These are phyloP conservation scores for Paedocypris sp. DNA, from an alignment of 2,113 vertebrate genomes.

Conservation along the genomic window DNA sequence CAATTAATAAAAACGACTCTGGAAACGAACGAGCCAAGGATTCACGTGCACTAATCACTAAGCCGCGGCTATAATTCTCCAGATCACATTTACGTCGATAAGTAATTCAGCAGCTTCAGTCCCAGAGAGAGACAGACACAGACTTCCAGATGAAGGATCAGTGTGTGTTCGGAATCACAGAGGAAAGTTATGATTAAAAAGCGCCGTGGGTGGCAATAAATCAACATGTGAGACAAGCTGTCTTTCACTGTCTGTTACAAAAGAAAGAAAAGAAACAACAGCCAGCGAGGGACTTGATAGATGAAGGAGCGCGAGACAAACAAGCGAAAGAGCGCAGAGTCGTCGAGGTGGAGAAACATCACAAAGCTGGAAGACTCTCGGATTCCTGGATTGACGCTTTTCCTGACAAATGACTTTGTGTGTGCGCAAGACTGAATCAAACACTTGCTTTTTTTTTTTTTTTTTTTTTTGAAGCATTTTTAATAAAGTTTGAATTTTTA, in stretches of 20 bases:
- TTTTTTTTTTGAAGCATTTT: no score
- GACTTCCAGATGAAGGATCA: neutral
- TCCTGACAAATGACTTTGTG: neutral
- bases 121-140: neutral
- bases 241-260: constrained; percentile 1
- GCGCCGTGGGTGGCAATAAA: constrained; percentile 3
- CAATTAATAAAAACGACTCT: no score
- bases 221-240: constrained; percentile 21
- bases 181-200: constrained; percentile 16
- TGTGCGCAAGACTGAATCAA: no score
- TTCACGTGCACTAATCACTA: no score
- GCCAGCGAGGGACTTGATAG: neutral
- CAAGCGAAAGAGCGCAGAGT: neutral
- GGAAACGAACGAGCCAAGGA: no score
- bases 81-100: neutral
- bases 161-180: neutral
- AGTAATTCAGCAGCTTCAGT: neutral
- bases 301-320: neutral
- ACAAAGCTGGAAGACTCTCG: neutral
- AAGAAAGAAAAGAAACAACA: neutral
- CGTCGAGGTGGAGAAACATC: neutral
- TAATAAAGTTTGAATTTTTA: no score
- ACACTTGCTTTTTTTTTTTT: no score
- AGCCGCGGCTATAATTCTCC: neutral
- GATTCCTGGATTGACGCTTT: neutral